Evolutionary conservation across 92 coral and sea anemone genomes (phyloP).

Genomic region (Montipora capitata): DNA sequence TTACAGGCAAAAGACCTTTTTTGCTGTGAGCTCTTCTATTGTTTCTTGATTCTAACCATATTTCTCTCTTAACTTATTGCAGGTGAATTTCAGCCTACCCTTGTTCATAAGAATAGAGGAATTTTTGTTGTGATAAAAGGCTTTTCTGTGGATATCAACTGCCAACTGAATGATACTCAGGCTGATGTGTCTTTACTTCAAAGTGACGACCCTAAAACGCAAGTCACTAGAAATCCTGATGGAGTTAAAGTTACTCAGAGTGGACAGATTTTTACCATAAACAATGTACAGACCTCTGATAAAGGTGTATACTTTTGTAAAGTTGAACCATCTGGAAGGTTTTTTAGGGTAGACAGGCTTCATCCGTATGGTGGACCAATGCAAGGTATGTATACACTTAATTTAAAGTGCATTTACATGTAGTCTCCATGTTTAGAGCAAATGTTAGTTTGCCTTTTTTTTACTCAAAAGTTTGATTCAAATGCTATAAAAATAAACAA

Average conservation of each 20-base stretch:
- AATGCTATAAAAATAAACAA: too few relatives aligned
- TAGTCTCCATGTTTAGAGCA: too few relatives aligned
- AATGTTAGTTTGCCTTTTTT: too few relatives aligned
- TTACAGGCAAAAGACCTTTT: too few relatives aligned
- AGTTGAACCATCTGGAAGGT: not conserved
- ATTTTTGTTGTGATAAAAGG: not conserved
- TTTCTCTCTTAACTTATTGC: not conserved
- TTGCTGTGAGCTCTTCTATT: too few relatives aligned
- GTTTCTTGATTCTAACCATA: not conserved
- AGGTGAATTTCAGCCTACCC: not conserved
- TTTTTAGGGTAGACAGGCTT: not conserved
- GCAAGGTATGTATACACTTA: not conserved
- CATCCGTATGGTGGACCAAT: too few relatives aligned
- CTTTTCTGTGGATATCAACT: conserved; percentile 60
- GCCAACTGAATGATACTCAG: conserved; percentile 46
- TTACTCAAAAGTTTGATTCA: too few relatives aligned
- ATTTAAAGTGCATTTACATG: too few relatives aligned
- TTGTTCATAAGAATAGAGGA: not conserved
- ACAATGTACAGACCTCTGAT: conserved; percentile 33
- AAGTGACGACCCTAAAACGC: not conserved
- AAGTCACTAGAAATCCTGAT: conserved; percentile 19
- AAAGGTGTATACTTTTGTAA: conserved; percentile 28
- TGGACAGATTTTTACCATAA: conserved; percentile 72
- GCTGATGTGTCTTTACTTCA: conserved; percentile 17
- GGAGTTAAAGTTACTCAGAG: conserved; percentile 67